Evolutionary conservation across 2,888 invertebrate species (phyloP).

Genomic region (Syritta pipiens): DNA sequence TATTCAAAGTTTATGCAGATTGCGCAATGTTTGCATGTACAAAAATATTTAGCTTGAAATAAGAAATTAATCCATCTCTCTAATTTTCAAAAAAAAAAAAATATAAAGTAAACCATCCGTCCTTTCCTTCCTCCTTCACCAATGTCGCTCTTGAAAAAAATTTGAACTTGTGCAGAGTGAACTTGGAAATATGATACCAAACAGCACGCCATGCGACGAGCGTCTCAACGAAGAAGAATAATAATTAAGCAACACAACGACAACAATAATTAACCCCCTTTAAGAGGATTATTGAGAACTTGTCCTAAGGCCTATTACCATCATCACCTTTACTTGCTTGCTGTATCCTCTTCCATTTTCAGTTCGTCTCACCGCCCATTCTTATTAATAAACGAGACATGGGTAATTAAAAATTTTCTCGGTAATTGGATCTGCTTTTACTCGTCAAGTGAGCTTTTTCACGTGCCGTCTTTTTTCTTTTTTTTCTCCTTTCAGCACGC

Average conservation of each 20-base stretch:
- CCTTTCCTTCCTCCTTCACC: too few species aligned
- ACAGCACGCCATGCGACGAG: too few species aligned
- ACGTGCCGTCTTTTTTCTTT: too few species aligned
- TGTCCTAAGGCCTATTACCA: constrained; percentile 51
- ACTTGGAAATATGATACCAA: constrained; percentile 52
- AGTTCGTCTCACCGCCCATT: not conserved
- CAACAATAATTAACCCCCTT: constrained; percentile 60
- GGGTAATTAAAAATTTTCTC: constrained; percentile 48
- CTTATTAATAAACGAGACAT: constrained; percentile 48
- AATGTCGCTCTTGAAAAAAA: too few species aligned
- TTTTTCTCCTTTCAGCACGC: too few species aligned
- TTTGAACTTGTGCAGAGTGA: constrained; percentile 49
- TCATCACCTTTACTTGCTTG: constrained; percentile 5
- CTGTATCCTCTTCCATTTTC: not conserved
- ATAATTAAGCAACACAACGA: constrained; percentile 59
- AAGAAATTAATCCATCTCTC: too few species aligned
- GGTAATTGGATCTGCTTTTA: constrained; percentile 55
- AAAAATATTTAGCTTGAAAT: too few species aligned
- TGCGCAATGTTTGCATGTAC: too few species aligned
- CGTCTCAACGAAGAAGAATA: constrained; percentile 49
- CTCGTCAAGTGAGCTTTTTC: constrained; percentile 35
- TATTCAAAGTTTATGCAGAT: too few species aligned
- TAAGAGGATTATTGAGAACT: constrained; percentile 61
- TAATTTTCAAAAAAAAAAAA: too few species aligned
- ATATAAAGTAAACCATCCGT: too few species aligned